Base-by-base conservation (phyloP, 1,140 invertebrate genomes). In the Papilio xuthus region DNA sequence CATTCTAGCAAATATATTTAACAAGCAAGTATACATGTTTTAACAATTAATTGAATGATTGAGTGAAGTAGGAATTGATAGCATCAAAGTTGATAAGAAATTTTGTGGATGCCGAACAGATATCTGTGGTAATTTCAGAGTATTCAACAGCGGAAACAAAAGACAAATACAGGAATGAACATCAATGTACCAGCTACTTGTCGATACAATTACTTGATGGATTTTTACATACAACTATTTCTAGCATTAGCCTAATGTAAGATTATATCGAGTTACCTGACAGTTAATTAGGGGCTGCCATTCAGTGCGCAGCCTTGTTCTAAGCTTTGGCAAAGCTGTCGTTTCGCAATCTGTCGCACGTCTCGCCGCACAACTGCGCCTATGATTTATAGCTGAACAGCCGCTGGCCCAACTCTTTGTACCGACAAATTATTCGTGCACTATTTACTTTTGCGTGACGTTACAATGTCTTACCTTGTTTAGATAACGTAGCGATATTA, bases 221-320 rank as follows among this genome's bases (percentile, higher is more conserved):
- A 3, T 42, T 71, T 71, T 73, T 44, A 50, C 37, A 47, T 73
- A 44, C 32, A 42, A 44, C 37, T 73, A 42, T 72, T 42, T 47
- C 76, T 56, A 74, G 80, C 74, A 86, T 81, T 86, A 80, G 80
- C 80, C 82, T 69, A 84, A 82, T 78, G 78, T 86, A 81, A 86
- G 53, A 87, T 89, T 89, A 88, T 82, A 85, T 92, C 85, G 86
- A 88, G 89, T 92, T 90, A 89, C 86, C 86, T 86, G 90, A 91
- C 89, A 92, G 85, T 89, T 92, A 92, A 93, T 93, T 93, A 92
- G 89, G 84, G 83, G 83, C 89, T 90, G 91, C 88, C 89, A 88
- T 86, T 88, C 85, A 78, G 82, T 82, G 79, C 73, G 79, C 74
- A 85, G 86, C 83, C 87, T 87, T 87, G 85, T 87, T 85, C 80